Percentiles rank a stretch among this genome's conserved stretches.
Conservation (phyloP, 2,888 invertebrate genomes). For the Willowsia nigromaculata region DNA sequence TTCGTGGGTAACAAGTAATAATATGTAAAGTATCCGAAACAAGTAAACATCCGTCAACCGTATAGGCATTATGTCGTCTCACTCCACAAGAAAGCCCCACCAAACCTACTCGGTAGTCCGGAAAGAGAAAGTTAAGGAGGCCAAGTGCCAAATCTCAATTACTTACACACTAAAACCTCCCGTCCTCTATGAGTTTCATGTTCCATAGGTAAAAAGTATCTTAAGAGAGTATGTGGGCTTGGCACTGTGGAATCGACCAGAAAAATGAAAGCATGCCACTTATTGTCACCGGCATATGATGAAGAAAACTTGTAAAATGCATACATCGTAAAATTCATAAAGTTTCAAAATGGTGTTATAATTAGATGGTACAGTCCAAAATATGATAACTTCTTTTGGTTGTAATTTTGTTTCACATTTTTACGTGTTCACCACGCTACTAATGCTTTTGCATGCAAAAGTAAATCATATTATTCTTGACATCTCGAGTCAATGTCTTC, state of each 20-base stretch:
- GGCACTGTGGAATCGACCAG: not conserved
- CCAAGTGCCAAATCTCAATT: conserved; percentile 34
- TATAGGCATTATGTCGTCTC: not conserved
- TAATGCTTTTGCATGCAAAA: no score
- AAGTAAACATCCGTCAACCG: not conserved
- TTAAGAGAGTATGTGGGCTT: not conserved
- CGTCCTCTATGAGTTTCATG: not conserved
- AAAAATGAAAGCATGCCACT: not conserved
- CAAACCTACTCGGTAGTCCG: not conserved
- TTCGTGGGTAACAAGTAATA: no score
- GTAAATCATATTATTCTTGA: no score
- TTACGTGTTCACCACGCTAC: no score
- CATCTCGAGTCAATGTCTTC: not conserved
- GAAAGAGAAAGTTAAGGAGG: conserved; percentile 36
- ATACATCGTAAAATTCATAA: no score
- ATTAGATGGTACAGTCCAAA: no score
- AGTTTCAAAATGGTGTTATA: no score
- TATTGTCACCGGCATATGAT: not conserved
- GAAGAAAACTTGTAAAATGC: not conserved
- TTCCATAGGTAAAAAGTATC: not conserved
- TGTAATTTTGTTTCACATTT: no score
- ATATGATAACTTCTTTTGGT: no score
- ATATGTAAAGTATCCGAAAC: not conserved
- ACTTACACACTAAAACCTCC: not conserved
- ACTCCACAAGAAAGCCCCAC: not conserved